Evolutionary conservation across 53 echinoderm and acorn worm species (phyloP), one percentile per base, ranked within the genome.

Genomic region (Echinometra lucunter): DNA sequence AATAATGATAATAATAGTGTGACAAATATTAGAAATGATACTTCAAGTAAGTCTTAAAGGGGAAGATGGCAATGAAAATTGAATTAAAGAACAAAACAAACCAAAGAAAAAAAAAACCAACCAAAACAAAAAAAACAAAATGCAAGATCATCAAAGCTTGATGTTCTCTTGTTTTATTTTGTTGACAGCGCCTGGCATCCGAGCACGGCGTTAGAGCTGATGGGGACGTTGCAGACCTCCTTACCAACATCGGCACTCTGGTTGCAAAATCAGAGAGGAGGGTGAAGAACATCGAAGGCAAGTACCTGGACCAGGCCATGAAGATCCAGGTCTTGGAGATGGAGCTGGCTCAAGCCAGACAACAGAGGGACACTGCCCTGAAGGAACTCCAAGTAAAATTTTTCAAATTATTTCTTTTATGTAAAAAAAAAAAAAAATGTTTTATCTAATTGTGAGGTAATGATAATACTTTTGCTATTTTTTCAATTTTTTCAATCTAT

Each of bases 321-420:
- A 47, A 87, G 32, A 25, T 49, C 37, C 88, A 87, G 55, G 47
- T 87, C 88, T 37, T 87, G 88, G 47, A 87, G 49, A 49, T 87
- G 88, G 88, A 87, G 88, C 88, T 87, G 88, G 88, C 88, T 7
- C 42, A 87, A 53, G 88, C 88, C 55, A 87, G 88, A 87, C 23
- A 47, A 25, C 88, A 87, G 88, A 37, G 37, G 15, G 74, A 74
- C 25, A 17, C 16, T 37, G 37, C 37, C 38, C 4, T 74, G 16
- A 37, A 74, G 18, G 4, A 74, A 15, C 37, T 74, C 38, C 74
- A 74, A 38, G 74, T 74, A 74, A 74, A 74, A 53, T n/a, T n/a
- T 13, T 4, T 11, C 53, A 1, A 19, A 4, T 66, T 25, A 34
- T 32, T 2, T 34, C 34, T 35, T 5, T 34, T 30, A 34, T 30